Conservation (phyloP, 2,888 invertebrate genomes). For the Agrotis puta region DNA sequence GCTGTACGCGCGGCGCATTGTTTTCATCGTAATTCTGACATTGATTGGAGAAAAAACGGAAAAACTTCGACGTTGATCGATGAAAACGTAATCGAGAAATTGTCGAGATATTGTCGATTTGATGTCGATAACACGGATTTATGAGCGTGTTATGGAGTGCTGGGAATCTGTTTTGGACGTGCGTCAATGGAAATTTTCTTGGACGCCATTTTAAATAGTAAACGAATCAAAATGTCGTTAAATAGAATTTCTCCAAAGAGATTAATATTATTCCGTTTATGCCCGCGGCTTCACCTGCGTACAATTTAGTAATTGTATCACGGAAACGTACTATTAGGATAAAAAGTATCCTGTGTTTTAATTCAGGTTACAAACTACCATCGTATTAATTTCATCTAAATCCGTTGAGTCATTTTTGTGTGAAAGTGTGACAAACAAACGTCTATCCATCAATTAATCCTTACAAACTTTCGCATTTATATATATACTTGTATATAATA, state of each 20-base stretch:
- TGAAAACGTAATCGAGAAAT: slow-evolving; percentile 54
- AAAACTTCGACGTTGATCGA: slow-evolving; percentile 59
- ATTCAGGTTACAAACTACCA: too few relatives aligned
- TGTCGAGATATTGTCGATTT: slow-evolving; percentile 27
- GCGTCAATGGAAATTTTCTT: slow-evolving; percentile 12
- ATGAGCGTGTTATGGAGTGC: slow-evolving; percentile 9
- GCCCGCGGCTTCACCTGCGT: too few relatives aligned
- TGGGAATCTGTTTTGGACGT: slow-evolving; percentile 18
- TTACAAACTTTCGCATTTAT: too few relatives aligned
- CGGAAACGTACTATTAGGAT: too few relatives aligned
- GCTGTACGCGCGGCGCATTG: slow-evolving; percentile 68
- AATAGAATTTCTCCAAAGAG: too few relatives aligned
- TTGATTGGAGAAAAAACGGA: slow-evolving; percentile 56
- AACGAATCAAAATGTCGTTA: slow-evolving; percentile 5
- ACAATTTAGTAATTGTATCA: too few relatives aligned
- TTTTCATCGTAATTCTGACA: slow-evolving; percentile 61
- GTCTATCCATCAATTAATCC: too few relatives aligned
- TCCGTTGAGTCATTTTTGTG: too few relatives aligned
- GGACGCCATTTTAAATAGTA: neutral
- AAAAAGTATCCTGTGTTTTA: too few relatives aligned
- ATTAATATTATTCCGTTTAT: neutral
- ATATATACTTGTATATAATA: too few relatives aligned
- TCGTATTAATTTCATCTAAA: too few relatives aligned
- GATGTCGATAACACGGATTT: slow-evolving; percentile 39
- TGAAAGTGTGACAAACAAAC: too few relatives aligned